Evolutionary conservation across 2,113 vertebrate species (phyloP), one percentile per base, ranked within the genome.

Genomic region (Cottus gobio): DNA sequence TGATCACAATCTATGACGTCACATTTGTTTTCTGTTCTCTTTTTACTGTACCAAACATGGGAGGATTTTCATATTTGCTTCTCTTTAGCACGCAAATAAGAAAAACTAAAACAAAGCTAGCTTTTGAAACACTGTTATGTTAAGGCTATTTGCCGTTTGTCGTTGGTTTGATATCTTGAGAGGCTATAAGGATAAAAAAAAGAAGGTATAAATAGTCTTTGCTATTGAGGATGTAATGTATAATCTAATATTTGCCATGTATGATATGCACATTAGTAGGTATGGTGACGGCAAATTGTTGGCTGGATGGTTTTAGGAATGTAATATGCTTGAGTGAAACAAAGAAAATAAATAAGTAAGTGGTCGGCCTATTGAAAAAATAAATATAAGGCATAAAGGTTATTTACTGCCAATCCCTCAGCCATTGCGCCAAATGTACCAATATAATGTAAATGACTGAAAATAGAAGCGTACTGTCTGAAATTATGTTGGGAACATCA

Each of bases 1-100:
- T 87, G 79, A 80, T 93, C 80, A 80, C 70, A 77, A 79, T 77
- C 78, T 31, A 37, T 77, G 71, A 83, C 31, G 74, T 60, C 44
- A 71, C 2, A 52, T 83, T 74, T 81, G 42, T 86, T 88, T 74
- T 85, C 75, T 79, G 60, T 82, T 86, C 65, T 75, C 68, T 87
- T 86, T 85, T 78, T 89, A 85, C 70, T 72, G 13, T 79, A 85
- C 57, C 71, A 52, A 69, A 68, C 71, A 86, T 15, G 48, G 81
- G 74, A 88, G 75, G 56, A 86, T 50, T 86, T 90, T 91, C 73
- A 86, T 84, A 85, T 84, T 78, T 80, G 52, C 75, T 88, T 20
- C 22, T 64, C 65, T 85, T 79, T 79, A 36, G 26, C 61, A 44
- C 46, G 67, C 7, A 84, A 74, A 64, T 13, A 26, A 50, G 22